Evolutionary conservation across 2,888 invertebrate genomes (phyloP).

Genomic region (Frankliniella fusca): DNA sequence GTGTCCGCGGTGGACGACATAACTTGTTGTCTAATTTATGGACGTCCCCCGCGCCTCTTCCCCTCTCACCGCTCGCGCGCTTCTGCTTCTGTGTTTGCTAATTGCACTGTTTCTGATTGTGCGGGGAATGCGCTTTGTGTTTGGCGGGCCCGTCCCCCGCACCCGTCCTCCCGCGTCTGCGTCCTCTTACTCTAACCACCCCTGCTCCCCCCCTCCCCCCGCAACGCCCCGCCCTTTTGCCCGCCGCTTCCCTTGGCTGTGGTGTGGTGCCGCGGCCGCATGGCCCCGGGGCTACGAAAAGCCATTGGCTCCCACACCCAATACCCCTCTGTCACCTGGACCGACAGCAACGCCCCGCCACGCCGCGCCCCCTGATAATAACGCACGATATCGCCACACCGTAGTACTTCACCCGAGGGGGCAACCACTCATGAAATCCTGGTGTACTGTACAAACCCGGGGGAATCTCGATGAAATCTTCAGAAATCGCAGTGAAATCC

Average conservation of each 20-base stretch:
- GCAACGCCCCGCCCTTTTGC: background rate
- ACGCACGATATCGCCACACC: background rate
- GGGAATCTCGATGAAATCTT: too few relatives aligned
- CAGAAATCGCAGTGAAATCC: too few relatives aligned
- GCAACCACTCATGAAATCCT: too few relatives aligned
- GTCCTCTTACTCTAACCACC: background rate
- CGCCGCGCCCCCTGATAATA: background rate
- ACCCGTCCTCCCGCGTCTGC: background rate
- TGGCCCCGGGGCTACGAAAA: too few relatives aligned
- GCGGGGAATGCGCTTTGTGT: constrained; percentile 4
- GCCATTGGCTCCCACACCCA: background rate
- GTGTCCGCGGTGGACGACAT: background rate
- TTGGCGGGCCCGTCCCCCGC: background rate
- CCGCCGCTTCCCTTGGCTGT: too few relatives aligned
- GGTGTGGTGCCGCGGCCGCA: too few relatives aligned
- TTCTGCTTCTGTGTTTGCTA: background rate
- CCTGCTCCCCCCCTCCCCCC: background rate
- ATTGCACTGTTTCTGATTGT: constrained; percentile 23
- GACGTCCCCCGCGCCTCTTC: background rate
- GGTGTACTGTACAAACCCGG: too few relatives aligned
- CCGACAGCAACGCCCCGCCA: background rate
- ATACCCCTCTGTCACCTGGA: background rate
- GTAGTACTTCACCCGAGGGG: too few relatives aligned
- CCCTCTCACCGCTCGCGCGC: background rate
- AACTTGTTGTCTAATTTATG: constrained; percentile 2